Conservation (phyloP, 1,140 invertebrate species). For the Solen grandis region DNA sequence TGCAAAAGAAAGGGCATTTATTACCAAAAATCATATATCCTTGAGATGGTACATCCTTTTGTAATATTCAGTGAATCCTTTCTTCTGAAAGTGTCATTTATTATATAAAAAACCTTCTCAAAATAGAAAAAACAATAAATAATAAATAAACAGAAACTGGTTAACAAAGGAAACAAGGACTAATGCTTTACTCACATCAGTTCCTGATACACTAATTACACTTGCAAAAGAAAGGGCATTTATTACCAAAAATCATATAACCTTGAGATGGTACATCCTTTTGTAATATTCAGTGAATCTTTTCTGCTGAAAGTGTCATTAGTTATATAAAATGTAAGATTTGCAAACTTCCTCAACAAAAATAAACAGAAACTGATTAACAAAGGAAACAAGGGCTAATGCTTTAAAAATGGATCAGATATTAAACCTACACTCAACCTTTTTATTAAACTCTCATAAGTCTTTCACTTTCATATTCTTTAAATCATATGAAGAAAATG, state of each 20-base stretch:
- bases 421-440: background rate
- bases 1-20: background rate
- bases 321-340: background rate
- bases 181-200: background rate
- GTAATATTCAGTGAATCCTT: background rate
- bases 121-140: background rate
- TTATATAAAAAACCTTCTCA: background rate
- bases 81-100: background rate
- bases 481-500: background rate
- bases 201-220: background rate
- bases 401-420: background rate
- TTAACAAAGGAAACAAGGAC: too few species aligned
- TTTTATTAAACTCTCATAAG: background rate
- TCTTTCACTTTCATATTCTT: background rate
- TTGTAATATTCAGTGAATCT: background rate
- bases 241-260: background rate
- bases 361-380: background rate
- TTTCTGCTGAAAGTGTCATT: background rate
- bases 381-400: background rate
- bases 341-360: too few species aligned
- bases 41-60: background rate
- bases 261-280: background rate
- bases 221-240: background rate
- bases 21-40: background rate
- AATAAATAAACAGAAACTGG: too few species aligned